These are phyloP conservation scores for Tinamus guttatus DNA, from an alignment of 2,113 vertebrate genomes.

Conservation along the genomic window DNA sequence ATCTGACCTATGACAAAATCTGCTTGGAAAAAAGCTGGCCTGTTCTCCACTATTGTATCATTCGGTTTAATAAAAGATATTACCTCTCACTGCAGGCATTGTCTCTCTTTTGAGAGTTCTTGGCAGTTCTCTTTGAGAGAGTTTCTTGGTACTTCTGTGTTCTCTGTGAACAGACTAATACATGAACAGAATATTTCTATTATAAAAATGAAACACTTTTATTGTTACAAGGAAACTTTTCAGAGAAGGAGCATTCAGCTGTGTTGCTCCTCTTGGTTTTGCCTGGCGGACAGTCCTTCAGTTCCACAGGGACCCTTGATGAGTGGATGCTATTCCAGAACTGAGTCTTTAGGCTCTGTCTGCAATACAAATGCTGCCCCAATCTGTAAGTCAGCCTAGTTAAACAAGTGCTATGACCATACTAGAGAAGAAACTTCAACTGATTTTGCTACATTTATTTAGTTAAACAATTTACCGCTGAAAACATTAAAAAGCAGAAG, in stretches of 20 bases:
- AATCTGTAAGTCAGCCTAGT: neutral
- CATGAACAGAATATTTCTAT: neutral
- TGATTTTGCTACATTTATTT: neutral
- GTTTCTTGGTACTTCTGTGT: neutral
- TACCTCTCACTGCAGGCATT: neutral
- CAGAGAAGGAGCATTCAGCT: neutral
- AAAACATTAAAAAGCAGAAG: constrained; percentile 44
- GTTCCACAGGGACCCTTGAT: neutral
- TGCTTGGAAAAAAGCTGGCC: neutral
- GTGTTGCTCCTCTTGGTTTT: neutral
- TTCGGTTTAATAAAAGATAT: constrained; percentile 17
- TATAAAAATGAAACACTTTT: neutral
- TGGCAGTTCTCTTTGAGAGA: neutral
- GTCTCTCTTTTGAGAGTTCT: neutral
- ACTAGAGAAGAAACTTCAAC: neutral
- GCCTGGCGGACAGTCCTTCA: neutral
- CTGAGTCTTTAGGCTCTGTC: neutral
- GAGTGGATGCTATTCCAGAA: neutral
- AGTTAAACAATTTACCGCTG: neutral
- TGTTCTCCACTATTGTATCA: constrained; percentile 10
- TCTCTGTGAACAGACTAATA: neutral
- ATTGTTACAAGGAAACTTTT: neutral
- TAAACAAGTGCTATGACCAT: neutral
- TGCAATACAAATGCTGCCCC: neutral
- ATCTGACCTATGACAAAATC: neutral